Base-by-base conservation (phyloP, 2,113 vertebrate genomes). In the Pygathrix nemaeus region DNA sequence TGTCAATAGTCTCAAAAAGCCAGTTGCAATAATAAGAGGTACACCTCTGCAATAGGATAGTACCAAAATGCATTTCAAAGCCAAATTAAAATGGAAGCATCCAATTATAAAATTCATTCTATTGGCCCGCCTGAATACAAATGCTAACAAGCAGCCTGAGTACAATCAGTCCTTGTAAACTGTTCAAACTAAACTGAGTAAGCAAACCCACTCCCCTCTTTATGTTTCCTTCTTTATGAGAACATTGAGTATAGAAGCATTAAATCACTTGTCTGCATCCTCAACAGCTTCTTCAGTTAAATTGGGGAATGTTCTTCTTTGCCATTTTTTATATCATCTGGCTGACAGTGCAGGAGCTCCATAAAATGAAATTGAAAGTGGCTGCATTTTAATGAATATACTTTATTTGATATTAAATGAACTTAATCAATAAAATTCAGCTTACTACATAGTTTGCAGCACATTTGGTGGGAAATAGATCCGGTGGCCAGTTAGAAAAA, bases 361-460 rank as follows among this genome's bases (percentile, higher is more conserved):
- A 64, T 20, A 80, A 88, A 75, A 23, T 21, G 11, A 94, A 61
- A 43, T 6, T 88, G 1, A 91, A 96, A 93, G 27, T 72, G 72
- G 17, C 43, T 91, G 7, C 50, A 84, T 85, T 45, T 96, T 85
- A 90, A 78, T 48, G n/a, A 87, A 45, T 72, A 30, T 43, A 45
- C 16, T 82, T 91, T 90, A 81, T 48, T 73, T 90, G 11, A 73
- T 75, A 87, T 40, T 84, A 81, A 95, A 86, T 75, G 16, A 94
- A 30, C 68, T 61, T 73, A n/a, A 73, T 35, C 7, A 48, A 5
- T 75, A 85, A 82, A 83, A 70, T 11, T 78, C 43, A 59, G 8
- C 5, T 80, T 59, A 35, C 20, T 23, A 55, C 52, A 86, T 3
- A 68, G 7, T 76, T 73, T 75, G 32, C 5, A 75, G 1, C 21